Conservation (phyloP, 2,113 vertebrate genomes). For the Gasterosteus nipponicus region DNA sequence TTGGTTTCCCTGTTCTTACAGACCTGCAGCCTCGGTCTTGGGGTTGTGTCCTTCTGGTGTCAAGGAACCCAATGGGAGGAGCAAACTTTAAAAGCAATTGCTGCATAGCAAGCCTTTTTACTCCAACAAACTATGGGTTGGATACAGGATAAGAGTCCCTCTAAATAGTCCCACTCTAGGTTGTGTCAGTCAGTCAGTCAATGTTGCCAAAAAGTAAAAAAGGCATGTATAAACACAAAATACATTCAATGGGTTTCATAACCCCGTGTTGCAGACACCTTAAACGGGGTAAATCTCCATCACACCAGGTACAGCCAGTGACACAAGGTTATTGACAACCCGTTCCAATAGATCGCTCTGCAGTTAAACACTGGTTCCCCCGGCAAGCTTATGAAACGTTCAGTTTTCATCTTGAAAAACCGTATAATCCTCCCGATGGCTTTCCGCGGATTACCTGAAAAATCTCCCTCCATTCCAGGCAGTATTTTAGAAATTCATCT, state of each 20-base stretch:
- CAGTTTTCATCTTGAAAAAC: constrained; percentile 22
- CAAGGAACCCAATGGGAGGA: too few relatives aligned
- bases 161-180: not conserved
- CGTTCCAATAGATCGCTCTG: not conserved
- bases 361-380: not conserved
- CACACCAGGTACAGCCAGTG: constrained; percentile 3
- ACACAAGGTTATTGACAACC: constrained; percentile 45
- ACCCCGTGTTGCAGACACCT: constrained; percentile 21
- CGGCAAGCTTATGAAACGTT: constrained; percentile 25
- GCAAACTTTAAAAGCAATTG: too few relatives aligned
- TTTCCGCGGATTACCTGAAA: constrained; percentile 12
- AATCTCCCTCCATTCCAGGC: not conserved
- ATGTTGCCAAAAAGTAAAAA: not conserved
- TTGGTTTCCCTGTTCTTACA: too few relatives aligned
- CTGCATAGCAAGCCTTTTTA: too few relatives aligned
- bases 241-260: not conserved
- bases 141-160: not conserved
- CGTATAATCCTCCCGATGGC: constrained; percentile 20
- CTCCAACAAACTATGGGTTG: too few relatives aligned
- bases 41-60: too few relatives aligned
- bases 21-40: too few relatives aligned
- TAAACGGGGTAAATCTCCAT: constrained; percentile 8
- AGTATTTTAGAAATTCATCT: not conserved
- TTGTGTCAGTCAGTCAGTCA: not conserved
- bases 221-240: not conserved